Percentiles rank a stretch among this genome's conserved stretches.
Conservation (phyloP, 2,113 vertebrate genomes). For the Notechis scutatus region DNA sequence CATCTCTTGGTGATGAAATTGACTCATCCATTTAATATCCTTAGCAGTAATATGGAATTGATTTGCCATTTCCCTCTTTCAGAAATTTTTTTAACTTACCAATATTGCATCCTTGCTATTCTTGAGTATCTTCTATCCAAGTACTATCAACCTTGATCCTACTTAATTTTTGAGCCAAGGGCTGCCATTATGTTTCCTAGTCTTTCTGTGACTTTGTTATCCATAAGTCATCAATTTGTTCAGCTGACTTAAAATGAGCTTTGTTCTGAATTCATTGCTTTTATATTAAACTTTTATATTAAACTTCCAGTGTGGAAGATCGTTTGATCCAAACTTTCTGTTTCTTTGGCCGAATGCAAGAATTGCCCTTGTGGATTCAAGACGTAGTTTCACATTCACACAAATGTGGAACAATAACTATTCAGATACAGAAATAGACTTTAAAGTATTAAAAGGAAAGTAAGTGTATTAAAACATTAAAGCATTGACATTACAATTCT, state of each 20-base stretch:
- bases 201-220: background rate
- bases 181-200: background rate
- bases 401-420: conserved; percentile 9
- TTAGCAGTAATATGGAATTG: background rate
- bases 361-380: conserved; percentile 73
- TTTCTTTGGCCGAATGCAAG: conserved; percentile 87
- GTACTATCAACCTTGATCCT: background rate
- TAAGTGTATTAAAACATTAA: conserved; percentile 21
- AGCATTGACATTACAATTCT: background rate
- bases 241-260: background rate
- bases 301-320: conserved; percentile 76
- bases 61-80: background rate
- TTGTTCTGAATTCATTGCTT: background rate
- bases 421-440: conserved; percentile 23
- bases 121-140: background rate
- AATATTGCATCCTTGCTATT: background rate
- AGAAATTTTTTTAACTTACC: background rate
- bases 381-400: conserved; percentile 47
- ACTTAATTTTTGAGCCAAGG: background rate
- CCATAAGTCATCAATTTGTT: background rate
- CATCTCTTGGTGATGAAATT: background rate
- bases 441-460: conserved; percentile 46
- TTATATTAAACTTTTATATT: conserved; percentile 1
- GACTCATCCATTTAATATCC: background rate
- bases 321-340: conserved; percentile 84